A percentile compares a stretch with the other conserved stretches of the same genome.
These are phyloP conservation scores for Cavia porcellus DNA, from an alignment of 2,113 vertebrate genomes.

Conservation along the genomic window DNA sequence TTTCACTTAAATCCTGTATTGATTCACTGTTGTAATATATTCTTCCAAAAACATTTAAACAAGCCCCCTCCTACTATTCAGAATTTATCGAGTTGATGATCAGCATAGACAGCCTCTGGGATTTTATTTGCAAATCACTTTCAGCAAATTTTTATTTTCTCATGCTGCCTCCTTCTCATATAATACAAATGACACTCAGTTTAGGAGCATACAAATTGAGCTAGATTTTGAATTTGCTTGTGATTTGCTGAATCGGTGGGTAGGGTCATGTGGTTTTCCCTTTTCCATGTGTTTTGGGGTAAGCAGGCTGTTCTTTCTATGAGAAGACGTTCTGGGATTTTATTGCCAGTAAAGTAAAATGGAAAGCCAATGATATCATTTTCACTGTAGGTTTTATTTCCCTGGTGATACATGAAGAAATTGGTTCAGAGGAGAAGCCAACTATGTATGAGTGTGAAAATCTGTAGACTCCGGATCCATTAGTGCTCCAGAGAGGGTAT, in stretches of 20 bases:
- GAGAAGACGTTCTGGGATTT: conserved; percentile 53
- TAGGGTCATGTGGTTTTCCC: not conserved
- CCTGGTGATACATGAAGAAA: conserved; percentile 72
- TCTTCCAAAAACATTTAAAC: conserved; percentile 48
- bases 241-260: not conserved
- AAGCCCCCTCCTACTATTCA: not conserved
- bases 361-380: conserved; percentile 70
- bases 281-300: not conserved
- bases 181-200: conserved; percentile 16
- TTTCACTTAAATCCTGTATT: conserved; percentile 45
- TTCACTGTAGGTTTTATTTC: conserved; percentile 79
- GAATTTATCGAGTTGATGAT: not conserved
- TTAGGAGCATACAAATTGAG: not conserved
- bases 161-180: not conserved
- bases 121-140: not conserved
- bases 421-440: conserved; percentile 58
- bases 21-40: conserved; percentile 22
- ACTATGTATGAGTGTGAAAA: not conserved
- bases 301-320: not conserved
- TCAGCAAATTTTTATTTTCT: conserved; percentile 11
- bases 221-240: not conserved
- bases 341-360: conserved; percentile 67
- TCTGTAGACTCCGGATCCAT: not conserved
- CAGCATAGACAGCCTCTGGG: not conserved
- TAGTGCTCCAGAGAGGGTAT: not conserved